Evolutionary conservation across 2,888 invertebrate genomes (phyloP).

Genomic region (Apotomis capreana): DNA sequence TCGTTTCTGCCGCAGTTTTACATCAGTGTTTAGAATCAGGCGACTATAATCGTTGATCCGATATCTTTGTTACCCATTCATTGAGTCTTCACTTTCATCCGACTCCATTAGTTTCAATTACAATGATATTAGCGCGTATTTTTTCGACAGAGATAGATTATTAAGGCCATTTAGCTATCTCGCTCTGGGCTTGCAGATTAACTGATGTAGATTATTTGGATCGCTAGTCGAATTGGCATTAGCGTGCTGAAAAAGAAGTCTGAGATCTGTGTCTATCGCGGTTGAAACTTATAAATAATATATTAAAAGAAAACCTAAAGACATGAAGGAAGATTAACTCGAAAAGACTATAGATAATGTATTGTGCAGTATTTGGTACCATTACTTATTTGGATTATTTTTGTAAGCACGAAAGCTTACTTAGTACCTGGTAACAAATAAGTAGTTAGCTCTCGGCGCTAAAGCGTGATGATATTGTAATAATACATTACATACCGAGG

Average conservation of each 20-base stretch:
- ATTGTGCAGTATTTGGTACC: no score
- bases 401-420: no score
- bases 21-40: constrained; percentile 24
- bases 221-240: neutral
- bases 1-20: constrained; percentile 3
- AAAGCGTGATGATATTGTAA: no score
- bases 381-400: no score
- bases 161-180: constrained; percentile 37
- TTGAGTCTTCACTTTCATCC: constrained; percentile 66
- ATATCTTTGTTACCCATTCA: constrained; percentile 49
- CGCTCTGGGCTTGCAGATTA: constrained; percentile 22
- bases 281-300: no score
- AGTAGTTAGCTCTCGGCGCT: no score
- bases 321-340: no score
- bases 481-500: no score
- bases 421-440: no score
- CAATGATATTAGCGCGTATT: constrained; percentile 58
- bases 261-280: no score
- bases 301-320: no score
- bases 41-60: constrained; percentile 44
- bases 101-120: constrained; percentile 66
- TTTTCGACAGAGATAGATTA: constrained; percentile 41
- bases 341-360: no score
- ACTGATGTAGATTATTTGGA: neutral
- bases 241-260: neutral